Conservation (phyloP, 1,140 invertebrate genomes). For the Scaptomyza graminum region DNA sequence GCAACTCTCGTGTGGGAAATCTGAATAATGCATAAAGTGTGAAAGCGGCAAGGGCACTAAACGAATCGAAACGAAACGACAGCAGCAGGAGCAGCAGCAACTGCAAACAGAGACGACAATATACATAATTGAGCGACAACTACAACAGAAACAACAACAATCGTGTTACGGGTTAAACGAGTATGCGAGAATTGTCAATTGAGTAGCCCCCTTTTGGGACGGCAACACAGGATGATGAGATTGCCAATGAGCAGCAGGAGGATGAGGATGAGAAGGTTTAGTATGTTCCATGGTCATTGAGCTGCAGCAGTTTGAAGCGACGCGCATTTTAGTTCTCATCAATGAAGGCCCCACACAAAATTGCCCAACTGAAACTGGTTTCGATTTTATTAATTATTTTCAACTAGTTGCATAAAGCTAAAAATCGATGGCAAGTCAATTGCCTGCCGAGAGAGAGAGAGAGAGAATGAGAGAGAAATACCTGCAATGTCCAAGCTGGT, state of each 20-base stretch:
- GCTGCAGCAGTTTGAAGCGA: background rate
- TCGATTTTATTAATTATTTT: slow-evolving; percentile 75
- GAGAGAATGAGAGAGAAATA: background rate
- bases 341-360: slow-evolving; percentile 9
- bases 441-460: slow-evolving; percentile 7
- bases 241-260: background rate
- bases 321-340: slow-evolving; percentile 9
- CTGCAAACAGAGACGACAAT: slow-evolving; percentile 66
- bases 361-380: slow-evolving; percentile 61
- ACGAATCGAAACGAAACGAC: slow-evolving; percentile 54
- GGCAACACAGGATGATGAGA: slow-evolving; percentile 6
- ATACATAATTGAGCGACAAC: slow-evolving; percentile 74
- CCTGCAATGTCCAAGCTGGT: too few species aligned
- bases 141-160: slow-evolving; percentile 51
- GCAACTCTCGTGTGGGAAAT: slow-evolving; percentile 70
- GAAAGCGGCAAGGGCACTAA: slow-evolving; percentile 77
- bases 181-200: slow-evolving; percentile 77
- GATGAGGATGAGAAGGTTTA: background rate
- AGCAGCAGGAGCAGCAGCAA: slow-evolving; percentile 43
- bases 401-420: slow-evolving; percentile 56
- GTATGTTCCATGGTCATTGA: slow-evolving; percentile 10
- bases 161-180: slow-evolving; percentile 73
- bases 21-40: slow-evolving; percentile 81
- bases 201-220: slow-evolving; percentile 54
- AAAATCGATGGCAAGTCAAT: slow-evolving; percentile 61